A percentile compares a stretch with the other conserved stretches of the same genome.
Conservation (phyloP, 2,797 vertebrate genomes). For the Sebastiscus tertius region DNA sequence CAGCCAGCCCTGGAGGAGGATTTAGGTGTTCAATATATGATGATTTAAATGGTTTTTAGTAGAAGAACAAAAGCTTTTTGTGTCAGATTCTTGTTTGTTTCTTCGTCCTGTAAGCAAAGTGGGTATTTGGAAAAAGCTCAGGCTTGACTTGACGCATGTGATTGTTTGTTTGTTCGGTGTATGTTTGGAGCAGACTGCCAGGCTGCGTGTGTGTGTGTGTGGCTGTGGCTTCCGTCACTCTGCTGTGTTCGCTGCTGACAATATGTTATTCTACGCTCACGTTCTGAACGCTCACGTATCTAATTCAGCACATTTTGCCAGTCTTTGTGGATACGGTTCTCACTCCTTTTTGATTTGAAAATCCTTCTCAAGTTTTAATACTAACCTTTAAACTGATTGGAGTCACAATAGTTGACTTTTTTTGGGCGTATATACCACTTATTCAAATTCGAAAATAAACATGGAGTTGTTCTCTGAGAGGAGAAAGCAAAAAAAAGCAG, state of each 20-base stretch:
- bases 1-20: conserved; percentile 89
- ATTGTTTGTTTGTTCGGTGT: not conserved
- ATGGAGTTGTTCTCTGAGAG: not conserved
- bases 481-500: not conserved
- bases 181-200: not conserved
- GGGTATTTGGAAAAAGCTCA: not conserved
- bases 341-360: not conserved
- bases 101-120: not conserved
- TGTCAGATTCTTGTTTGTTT: not conserved
- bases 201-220: not conserved
- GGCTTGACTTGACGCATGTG: not conserved
- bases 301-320: not conserved
- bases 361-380: not conserved
- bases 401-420: not conserved
- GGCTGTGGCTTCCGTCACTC: not conserved
- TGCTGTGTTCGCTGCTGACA: not conserved
- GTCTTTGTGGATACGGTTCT: not conserved
- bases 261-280: not conserved
- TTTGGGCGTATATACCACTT: not conserved
- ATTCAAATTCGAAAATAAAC: not conserved
- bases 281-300: not conserved
- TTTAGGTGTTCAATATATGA: not conserved
- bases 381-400: not conserved
- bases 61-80: not conserved
- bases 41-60: not conserved